Conservation (phyloP, 2,797 vertebrate genomes). For the Austrolebias charrua region DNA sequence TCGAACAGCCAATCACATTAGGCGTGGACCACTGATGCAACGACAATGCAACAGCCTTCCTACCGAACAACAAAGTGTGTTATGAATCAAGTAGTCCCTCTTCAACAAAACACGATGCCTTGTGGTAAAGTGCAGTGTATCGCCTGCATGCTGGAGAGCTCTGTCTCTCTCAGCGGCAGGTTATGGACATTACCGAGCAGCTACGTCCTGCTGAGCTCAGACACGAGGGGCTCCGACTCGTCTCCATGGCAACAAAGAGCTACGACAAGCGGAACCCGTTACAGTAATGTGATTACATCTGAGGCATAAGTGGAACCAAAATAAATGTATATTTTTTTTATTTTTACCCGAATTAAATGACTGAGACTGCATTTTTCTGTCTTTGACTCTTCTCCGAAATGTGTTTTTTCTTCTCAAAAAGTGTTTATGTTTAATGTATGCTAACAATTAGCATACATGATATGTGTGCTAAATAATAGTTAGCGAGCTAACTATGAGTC, state of each 20-base stretch:
- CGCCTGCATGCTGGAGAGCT: not conserved
- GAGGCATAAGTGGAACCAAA: not conserved
- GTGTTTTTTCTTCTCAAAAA: not conserved
- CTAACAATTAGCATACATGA: too few relatives aligned
- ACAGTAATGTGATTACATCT: constrained; percentile 13
- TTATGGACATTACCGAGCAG: not conserved
- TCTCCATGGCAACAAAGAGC: constrained; percentile 19
- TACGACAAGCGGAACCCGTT: not conserved
- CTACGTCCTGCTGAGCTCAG: not conserved
- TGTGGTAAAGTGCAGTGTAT: not conserved
- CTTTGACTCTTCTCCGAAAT: not conserved
- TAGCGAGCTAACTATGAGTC: too few relatives aligned
- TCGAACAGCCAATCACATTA: constrained; percentile 68
- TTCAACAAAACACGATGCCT: constrained; percentile 42
- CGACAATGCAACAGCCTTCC: constrained; percentile 77
- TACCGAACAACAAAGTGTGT: constrained; percentile 68
- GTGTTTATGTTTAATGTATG: not conserved
- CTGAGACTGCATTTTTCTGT: not conserved
- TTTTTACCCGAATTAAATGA: not conserved
- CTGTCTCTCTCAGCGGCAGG: not conserved
- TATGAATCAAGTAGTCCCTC: constrained; percentile 74
- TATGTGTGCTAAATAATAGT: too few relatives aligned
- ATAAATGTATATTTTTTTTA: not conserved
- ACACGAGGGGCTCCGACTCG: not conserved
- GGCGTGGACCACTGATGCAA: constrained; percentile 82